Evolutionary conservation across 1,140 invertebrate genomes (phyloP).

Genomic region (Drosophila bifasciata): DNA sequence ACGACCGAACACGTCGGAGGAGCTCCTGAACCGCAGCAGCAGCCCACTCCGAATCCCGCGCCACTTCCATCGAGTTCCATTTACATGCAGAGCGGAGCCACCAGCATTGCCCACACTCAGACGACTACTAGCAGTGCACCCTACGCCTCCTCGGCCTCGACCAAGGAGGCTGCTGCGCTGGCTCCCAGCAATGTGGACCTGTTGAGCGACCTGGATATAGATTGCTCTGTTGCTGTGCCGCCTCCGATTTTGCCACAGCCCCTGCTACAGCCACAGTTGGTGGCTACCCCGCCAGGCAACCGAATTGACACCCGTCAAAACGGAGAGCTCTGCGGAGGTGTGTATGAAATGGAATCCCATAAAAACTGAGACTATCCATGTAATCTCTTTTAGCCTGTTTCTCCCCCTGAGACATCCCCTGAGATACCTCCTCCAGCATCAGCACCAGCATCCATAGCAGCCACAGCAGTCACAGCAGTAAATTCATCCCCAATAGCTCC

Average conservation of each 20-base stretch:
- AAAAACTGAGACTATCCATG: not conserved
- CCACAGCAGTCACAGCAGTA: slow-evolving; percentile 8
- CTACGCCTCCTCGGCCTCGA: slow-evolving; percentile 60
- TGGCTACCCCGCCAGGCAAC: slow-evolving; percentile 57
- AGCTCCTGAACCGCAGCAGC: slow-evolving; percentile 6
- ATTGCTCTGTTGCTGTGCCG: slow-evolving; percentile 85
- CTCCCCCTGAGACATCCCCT: not conserved
- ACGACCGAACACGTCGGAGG: slow-evolving; percentile 4
- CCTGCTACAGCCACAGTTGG: slow-evolving; percentile 62
- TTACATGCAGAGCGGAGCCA: slow-evolving; percentile 75
- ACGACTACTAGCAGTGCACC: slow-evolving; percentile 72
- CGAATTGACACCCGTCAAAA: slow-evolving; percentile 21
- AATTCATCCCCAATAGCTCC: slow-evolving; percentile 19
- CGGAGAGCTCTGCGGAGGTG: slow-evolving; percentile 8
- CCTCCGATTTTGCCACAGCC: slow-evolving; percentile 61
- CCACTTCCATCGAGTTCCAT: slow-evolving; percentile 42
- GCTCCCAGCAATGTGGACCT: slow-evolving; percentile 88
- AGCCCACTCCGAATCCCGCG: slow-evolving; percentile 11
- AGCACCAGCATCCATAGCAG: not conserved
- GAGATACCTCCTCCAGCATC: slow-evolving; percentile 7
- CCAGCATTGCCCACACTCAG: slow-evolving; percentile 69
- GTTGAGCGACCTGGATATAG: slow-evolving; percentile 88
- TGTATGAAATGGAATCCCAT: too few relatives aligned
- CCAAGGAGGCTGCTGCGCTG: slow-evolving; percentile 7
- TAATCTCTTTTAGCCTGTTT: slow-evolving; percentile 2